Base-by-base conservation (phyloP, 2,797 vertebrate species). In the Okamejei kenojei region DNA sequence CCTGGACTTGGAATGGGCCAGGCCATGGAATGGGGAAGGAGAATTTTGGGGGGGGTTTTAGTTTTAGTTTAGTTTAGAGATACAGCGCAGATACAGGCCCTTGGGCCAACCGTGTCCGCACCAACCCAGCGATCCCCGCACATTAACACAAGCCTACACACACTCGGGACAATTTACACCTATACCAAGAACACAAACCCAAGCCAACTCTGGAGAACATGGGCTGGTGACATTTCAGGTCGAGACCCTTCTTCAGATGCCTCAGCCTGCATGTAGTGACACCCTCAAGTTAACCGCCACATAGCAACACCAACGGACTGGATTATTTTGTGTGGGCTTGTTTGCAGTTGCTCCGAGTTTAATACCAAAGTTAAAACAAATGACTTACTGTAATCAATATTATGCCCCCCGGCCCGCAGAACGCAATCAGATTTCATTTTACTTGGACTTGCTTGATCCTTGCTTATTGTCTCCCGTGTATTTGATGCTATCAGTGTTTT, bases 401-500 rank as follows among this genome's bases (percentile, higher is more conserved):
- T 63, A 0, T 94, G 76, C 93, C 93, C 93, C 93, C 63, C 68
- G 93, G 88, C 94, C 0, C 5, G 0, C n/a, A 93, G 0, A 2
- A 93, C 94, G 93, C 92, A 0, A 77, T 93, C 81, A 93, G 93
- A 94, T 95, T 95, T 32, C 93, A 80, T 94, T 86, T 93, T 58
- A 54, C 74, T 63, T 29, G 13, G 0, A 3, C 3, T 0, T 68
- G 81, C 74, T 81, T 61, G 77, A 92, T 61, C 19, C 81, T 93
- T 65, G 68, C 88, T 93, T 1, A 0, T 71, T 93, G 90, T 92
- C 71, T 92, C 90, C 84, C 7, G 73, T 76, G 90, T 94, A 93
- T 93, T 94, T 78, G 93, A 95, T 95, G 93, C 79, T 94, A 93
- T 94, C 94, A 81, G 45, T 93, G 71, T 93, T 94, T 93, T 58